These are phyloP conservation scores for Solen grandis DNA, from an alignment of 1,140 invertebrate genomes.

Conservation along the genomic window DNA sequence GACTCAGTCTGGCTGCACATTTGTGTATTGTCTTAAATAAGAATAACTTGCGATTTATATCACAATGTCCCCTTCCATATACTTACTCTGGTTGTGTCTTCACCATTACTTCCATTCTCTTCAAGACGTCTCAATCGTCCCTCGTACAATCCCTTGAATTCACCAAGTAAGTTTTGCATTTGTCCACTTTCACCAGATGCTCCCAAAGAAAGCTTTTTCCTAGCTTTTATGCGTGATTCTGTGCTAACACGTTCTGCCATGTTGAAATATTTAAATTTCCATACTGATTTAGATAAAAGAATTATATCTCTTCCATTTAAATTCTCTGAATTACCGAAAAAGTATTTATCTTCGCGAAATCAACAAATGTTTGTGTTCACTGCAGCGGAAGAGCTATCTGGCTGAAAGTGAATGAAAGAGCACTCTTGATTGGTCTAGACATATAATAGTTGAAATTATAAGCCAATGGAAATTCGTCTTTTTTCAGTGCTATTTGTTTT, in stretches of 20 bases:
- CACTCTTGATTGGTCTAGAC: conserved; percentile 39
- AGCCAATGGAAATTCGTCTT: conserved; percentile 49
- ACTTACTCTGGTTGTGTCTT: conserved; percentile 74
- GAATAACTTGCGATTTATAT: too few species aligned
- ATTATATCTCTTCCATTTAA: conserved; percentile 8
- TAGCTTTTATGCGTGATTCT: conserved; percentile 18
- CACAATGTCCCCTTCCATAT: too few species aligned
- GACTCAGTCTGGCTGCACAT: too few species aligned
- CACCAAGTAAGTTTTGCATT: conserved; percentile 75
- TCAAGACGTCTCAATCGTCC: conserved; percentile 73
- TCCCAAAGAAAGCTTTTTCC: neutral
- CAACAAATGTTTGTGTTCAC: conserved; percentile 26
- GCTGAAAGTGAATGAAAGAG: conserved; percentile 29
- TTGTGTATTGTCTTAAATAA: too few species aligned
- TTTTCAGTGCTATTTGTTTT: conserved; percentile 53
- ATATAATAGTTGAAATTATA: neutral
- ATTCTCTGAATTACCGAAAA: neutral
- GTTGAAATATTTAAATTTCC: conserved; percentile 1
- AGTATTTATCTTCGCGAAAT: neutral
- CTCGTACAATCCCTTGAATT: conserved; percentile 77
- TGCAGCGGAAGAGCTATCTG: conserved; percentile 48
- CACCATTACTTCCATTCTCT: conserved; percentile 71
- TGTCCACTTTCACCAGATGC: conserved; percentile 61
- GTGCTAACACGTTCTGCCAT: conserved; percentile 39
- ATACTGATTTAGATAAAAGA: neutral